A percentile compares a stretch with the other conserved stretches of the same genome.
These are phyloP conservation scores for Rhynchotus rufescens DNA, from an alignment of 2,797 vertebrate genomes.

Conservation along the genomic window DNA sequence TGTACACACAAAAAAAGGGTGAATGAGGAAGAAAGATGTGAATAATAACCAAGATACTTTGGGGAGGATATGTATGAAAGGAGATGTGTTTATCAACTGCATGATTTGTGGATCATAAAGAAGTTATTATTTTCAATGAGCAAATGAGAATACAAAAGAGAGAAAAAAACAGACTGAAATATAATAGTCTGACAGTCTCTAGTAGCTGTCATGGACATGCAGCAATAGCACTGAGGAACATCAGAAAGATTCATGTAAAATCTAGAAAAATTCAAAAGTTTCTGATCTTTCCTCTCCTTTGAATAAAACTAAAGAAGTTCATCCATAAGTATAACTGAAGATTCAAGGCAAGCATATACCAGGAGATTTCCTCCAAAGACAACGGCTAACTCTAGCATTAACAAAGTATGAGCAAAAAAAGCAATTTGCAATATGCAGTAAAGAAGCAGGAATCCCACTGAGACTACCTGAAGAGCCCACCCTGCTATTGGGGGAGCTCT, in stretches of 20 bases:
- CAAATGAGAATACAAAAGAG: background rate
- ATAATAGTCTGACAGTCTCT: background rate
- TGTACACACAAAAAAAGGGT: background rate
- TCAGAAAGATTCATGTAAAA: background rate
- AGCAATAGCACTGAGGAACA: background rate
- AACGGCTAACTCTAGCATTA: background rate
- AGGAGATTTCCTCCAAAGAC: background rate
- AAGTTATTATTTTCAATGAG: background rate
- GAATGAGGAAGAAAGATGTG: background rate
- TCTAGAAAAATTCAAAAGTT: background rate
- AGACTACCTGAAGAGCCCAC: background rate
- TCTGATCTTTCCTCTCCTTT: background rate
- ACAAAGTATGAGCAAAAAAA: background rate
- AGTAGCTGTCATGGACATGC: background rate
- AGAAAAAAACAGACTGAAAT: background rate
- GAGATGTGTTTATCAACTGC: background rate
- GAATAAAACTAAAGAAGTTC: background rate
- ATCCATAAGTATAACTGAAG: background rate
- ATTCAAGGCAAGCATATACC: background rate
- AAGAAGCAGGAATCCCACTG: background rate
- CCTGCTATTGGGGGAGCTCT: background rate
- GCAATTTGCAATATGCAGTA: background rate
- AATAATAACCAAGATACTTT: background rate
- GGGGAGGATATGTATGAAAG: background rate
- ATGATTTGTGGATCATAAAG: background rate